phyloP scores from a whole-genome alignment of 2,797 vertebrate genomes.

The Thalassophryne amazonica region DNA sequence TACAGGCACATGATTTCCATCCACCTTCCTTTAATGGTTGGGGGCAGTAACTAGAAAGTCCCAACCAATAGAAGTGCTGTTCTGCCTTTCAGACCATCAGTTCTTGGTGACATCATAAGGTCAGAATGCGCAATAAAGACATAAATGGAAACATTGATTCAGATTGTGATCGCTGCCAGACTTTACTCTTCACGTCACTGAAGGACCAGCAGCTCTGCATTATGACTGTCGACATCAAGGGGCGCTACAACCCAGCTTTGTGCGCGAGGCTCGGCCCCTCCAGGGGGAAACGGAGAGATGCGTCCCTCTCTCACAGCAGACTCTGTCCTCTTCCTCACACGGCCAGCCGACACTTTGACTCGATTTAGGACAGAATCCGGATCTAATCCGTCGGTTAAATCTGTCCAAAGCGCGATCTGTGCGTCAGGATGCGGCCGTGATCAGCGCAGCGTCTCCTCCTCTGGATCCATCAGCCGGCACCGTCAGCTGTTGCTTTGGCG shows the following conservation, averaged over 20 bases:
- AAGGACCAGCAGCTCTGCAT: background rate
- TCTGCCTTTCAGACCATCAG: too few relatives aligned
- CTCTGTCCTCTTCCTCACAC: slow-evolving; percentile 17
- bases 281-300: slow-evolving; percentile 16
- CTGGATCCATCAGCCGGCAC: slow-evolving; percentile 50
- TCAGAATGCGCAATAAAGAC: too few relatives aligned
- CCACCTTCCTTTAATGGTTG: too few relatives aligned
- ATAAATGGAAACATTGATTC: too few relatives aligned
- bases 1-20: too few relatives aligned
- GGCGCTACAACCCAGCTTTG: slow-evolving; percentile 52
- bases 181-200: too few relatives aligned
- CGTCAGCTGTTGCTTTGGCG: slow-evolving; percentile 80
- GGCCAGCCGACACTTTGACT: slow-evolving; percentile 24
- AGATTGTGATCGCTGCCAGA: too few relatives aligned
- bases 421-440: slow-evolving; percentile 62
- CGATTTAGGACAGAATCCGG: slow-evolving; percentile 11
- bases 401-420: slow-evolving; percentile 7
- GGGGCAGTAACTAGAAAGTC: too few relatives aligned
- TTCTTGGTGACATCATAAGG: too few relatives aligned
- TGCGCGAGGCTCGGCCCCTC: slow-evolving; percentile 10
- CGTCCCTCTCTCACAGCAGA: slow-evolving; percentile 7
- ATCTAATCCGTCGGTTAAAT: too few relatives aligned
- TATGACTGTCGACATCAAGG: slow-evolving; percentile 18
- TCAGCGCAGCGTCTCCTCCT: slow-evolving; percentile 43
- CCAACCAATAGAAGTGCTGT: too few relatives aligned